Evolutionary conservation across 2,113 vertebrate genomes (phyloP), one percentile per base, ranked within the genome.

Genomic region (Alaudala cheleensis): DNA sequence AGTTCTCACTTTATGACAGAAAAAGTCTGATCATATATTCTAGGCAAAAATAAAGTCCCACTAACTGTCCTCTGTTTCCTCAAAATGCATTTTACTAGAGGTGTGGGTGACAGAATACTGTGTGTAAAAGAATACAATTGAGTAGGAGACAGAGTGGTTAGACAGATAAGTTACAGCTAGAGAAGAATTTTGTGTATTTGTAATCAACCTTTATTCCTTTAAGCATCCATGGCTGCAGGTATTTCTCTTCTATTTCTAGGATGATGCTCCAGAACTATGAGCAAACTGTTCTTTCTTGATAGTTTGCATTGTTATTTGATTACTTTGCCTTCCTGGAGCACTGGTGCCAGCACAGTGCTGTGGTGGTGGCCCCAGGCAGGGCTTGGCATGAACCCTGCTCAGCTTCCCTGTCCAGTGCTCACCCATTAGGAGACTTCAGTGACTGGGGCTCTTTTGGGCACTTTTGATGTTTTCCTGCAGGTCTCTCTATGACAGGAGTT

Each of bases 21-120:
- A 97, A 97, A 92, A 80, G 81, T 67, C 40, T 87, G 74, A 54
- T 93, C 72, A 79, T 57, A 77, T 86, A 93, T 93, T 97, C 87
- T 60, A 84, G 53, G 47, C 16, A 56, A 64, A 42, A 45, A 37
- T 33, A 28, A 34, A 10, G 12, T 4, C 13, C 49, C 31, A 54
- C 66, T 94, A 93, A 93, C 88, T 91, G 74, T 89, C 84, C 77
- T 88, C 74, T 96, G 29, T 92, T 91, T 88, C 61, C 84, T 94
- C 5, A 29, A 91, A 96, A 95, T 83, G 44, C n/a, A 15, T 71
- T 92, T 95, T 86, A 77, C 15, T 67, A 39, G 50, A 76, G 53
- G 64, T 37, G 37, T 37, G 37, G 8, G 37, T 37, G 37, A 37
- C 12, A 74, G 66, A 96, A 81, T 76, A 58, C 20, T 54, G 34